phyloP scores from a whole-genome alignment of 64 coral and sea anemone genomes.

The Acropora tenuis region DNA sequence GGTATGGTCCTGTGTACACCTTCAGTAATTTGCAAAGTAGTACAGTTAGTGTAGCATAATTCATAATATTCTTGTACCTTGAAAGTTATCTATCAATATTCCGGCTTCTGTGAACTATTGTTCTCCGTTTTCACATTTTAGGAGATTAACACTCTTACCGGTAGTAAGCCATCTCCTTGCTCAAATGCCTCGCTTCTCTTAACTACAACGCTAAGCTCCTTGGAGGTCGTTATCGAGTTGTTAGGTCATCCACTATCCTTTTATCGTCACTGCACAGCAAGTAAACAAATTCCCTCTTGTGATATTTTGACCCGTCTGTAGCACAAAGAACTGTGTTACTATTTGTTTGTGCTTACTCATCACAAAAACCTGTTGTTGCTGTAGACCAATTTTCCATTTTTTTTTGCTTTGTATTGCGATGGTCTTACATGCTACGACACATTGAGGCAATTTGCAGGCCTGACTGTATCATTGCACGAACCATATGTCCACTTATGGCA shows the following conservation, averaged over 20 bases:
- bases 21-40: conserved; percentile 2
- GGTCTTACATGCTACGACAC: too few relatives aligned
- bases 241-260: conserved; percentile 20
- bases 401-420: too few relatives aligned
- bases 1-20: conserved; percentile 54
- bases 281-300: conserved; percentile 27
- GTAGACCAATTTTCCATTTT: too few relatives aligned
- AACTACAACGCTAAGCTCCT: conserved; percentile 36
- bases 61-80: too few relatives aligned
- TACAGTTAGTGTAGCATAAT: too few relatives aligned
- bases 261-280: not conserved
- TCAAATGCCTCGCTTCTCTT: conserved; percentile 60
- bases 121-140: too few relatives aligned
- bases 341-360: not conserved
- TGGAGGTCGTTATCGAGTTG: not conserved
- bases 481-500: too few relatives aligned
- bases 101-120: too few relatives aligned
- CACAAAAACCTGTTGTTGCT: too few relatives aligned
- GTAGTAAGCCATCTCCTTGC: conserved; percentile 49
- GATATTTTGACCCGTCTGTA: conserved; percentile 14
- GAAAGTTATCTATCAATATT: too few relatives aligned
- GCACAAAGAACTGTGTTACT: not conserved
- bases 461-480: too few relatives aligned
- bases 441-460: too few relatives aligned
- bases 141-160: conserved; percentile 44